phyloP scores from a whole-genome alignment of 2,888 invertebrate genomes.

The Nebria salina region DNA sequence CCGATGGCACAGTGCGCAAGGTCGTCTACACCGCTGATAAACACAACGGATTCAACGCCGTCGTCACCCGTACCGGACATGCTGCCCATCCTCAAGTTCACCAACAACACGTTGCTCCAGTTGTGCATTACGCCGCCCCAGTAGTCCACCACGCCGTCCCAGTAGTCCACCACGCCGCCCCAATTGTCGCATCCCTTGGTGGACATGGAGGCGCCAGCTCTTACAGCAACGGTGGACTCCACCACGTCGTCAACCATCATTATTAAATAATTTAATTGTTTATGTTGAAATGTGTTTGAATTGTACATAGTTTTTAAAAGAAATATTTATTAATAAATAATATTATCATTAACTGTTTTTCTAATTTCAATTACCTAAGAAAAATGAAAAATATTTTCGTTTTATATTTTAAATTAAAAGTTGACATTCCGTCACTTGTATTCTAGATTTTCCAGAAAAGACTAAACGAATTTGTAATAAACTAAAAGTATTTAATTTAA shows the following conservation, averaged over 20 bases:
- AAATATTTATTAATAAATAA: not conserved
- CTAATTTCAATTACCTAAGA: not conserved
- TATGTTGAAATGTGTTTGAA: not conserved
- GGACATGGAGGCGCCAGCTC: slow-evolving; percentile 20
- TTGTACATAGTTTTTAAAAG: not conserved
- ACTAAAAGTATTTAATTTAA: too few relatives aligned
- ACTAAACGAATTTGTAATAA: too few relatives aligned
- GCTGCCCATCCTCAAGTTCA: slow-evolving; percentile 62
- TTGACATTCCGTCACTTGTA: too few relatives aligned
- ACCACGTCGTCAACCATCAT: not conserved
- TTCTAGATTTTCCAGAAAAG: too few relatives aligned
- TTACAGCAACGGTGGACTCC: slow-evolving; percentile 15
- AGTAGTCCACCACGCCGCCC: slow-evolving; percentile 23
- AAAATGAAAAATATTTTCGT: too few relatives aligned
- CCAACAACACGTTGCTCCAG: slow-evolving; percentile 10
- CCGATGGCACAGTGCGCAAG: slow-evolving; percentile 55
- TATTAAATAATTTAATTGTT: not conserved
- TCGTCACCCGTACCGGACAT: slow-evolving; percentile 73
- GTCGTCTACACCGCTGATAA: slow-evolving; percentile 56
- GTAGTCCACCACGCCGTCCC: not conserved
- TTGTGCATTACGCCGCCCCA: slow-evolving; percentile 2
- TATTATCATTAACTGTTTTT: not conserved
- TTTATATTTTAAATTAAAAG: too few relatives aligned
- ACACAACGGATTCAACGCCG: slow-evolving; percentile 62
- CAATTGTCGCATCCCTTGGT: slow-evolving; percentile 18